Evolutionary conservation across 2,113 vertebrate genomes (phyloP).

Genomic region (Hipposideros armiger): DNA sequence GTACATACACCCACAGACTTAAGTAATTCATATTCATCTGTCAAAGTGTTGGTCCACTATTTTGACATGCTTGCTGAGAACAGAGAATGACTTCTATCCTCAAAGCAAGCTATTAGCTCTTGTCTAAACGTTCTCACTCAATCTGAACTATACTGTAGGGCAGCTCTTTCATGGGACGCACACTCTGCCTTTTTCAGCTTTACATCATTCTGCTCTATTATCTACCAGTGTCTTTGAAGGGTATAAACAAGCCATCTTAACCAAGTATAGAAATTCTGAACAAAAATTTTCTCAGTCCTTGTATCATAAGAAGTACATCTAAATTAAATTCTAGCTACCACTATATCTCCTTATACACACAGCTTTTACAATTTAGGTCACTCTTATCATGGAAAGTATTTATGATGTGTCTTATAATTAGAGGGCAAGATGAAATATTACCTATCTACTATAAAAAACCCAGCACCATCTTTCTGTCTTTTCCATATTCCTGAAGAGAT

Average conservation of each 20-base stretch:
- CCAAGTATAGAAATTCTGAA: conserved; percentile 44
- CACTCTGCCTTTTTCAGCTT: conserved; percentile 41
- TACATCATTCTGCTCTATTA: conserved; percentile 15
- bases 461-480: background rate
- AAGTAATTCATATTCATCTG: conserved; percentile 50
- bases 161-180: conserved; percentile 12
- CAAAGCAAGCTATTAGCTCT: conserved; percentile 30
- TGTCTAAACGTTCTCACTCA: conserved; percentile 46
- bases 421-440: conserved; percentile 58
- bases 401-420: conserved; percentile 54
- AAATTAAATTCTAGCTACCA: conserved; percentile 68
- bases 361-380: conserved; percentile 14
- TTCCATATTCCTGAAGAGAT: background rate
- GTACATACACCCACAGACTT: conserved; percentile 45
- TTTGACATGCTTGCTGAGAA: conserved; percentile 67
- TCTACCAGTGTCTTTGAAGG: background rate
- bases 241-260: background rate
- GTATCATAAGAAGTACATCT: background rate
- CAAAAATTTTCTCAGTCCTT: conserved; percentile 46
- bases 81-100: conserved; percentile 20
- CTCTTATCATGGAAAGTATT: conserved; percentile 35
- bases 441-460: background rate
- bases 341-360: background rate
- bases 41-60: conserved; percentile 48
- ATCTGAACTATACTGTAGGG: background rate